Base-by-base conservation (phyloP, 1,140 invertebrate genomes). In the Uloborus diversus region DNA sequence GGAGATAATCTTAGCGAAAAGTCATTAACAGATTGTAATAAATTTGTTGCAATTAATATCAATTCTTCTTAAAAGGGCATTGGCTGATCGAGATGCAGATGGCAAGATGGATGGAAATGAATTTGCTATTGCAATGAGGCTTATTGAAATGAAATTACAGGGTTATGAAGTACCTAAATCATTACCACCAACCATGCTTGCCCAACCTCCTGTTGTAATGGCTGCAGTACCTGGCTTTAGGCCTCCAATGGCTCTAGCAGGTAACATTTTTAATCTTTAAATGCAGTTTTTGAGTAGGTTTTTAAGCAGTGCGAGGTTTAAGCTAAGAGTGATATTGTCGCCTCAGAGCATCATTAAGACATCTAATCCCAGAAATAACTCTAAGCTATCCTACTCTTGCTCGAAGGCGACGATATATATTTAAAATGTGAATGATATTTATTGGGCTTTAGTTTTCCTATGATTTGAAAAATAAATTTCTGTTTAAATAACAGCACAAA, bases 91-190 rank as follows among this genome's bases (percentile, higher is more conserved):
- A 64, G 96, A 99, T 88, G 91, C 93, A 51, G 97, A 99, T 92
- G 97, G 97, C 0, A 96, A 95, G 89, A 94, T 99, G 92, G 94
- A 99, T 86, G 91, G 96, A 59, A 93, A 94, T 85, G 97, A 99
- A 88, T 99, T 99, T 86, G 96, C 94, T 64, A 97, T 99, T 84
- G 97, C 97, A 59, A 98, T 97, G 88, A 97, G 98, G 90, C 90
- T 99, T 56, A 99, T 99, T 61, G 96, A 95, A 86, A 89, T 97
- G 69, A 98, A 97, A 88, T 88, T 98, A 23, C 91, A 94, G 81
- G 96, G 96, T 17, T 91, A 93, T 86, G 95, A 98, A 86, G 89
- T 99, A 73, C 97, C 97, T 1, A 92, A 93, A 85, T 86, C 88
- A 4, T 88, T 99, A 62, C 97, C 97, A 56, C 91, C 92, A 27